Evolutionary conservation across 35 echinoderm and acorn worm genomes (phyloP).

Genomic region (Lytechinus variegatus): DNA sequence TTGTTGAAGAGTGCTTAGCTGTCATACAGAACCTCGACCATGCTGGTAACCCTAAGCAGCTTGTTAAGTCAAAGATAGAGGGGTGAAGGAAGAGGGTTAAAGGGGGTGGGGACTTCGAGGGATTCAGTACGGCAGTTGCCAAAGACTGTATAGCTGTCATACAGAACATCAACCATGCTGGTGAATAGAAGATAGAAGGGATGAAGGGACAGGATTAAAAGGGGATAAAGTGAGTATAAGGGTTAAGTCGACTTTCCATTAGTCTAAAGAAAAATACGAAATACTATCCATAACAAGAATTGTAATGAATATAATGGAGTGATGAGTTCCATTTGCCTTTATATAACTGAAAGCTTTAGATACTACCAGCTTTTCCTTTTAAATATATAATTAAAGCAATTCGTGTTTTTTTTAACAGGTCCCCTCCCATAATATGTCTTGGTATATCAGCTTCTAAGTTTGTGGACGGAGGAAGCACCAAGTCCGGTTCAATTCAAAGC

Average conservation of each 20-base stretch:
- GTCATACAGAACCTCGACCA: slow-evolving; percentile 84
- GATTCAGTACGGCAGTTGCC: slow-evolving; percentile 56
- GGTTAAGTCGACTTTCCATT: too few species aligned
- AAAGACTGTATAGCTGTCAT: slow-evolving; percentile 70
- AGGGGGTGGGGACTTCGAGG: slow-evolving; percentile 38
- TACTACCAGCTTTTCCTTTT: neutral
- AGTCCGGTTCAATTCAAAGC: slow-evolving; percentile 62
- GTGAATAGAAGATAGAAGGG: slow-evolving; percentile 37
- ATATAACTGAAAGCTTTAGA: neutral
- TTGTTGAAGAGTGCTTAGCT: too few species aligned
- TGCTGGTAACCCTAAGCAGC: slow-evolving; percentile 49
- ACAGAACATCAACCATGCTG: slow-evolving; percentile 85
- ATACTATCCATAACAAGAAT: too few species aligned
- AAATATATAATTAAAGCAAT: neutral
- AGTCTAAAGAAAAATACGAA: too few species aligned
- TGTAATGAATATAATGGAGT: neutral
- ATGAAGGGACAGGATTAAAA: neutral
- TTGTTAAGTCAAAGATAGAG: slow-evolving; percentile 62
- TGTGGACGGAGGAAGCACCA: slow-evolving; percentile 39
- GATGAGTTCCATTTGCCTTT: neutral
- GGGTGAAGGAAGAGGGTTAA: too few species aligned
- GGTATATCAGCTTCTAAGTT: slow-evolving; percentile 88
- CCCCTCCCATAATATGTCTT: slow-evolving; percentile 67
- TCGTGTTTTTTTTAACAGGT: slow-evolving; percentile 43
- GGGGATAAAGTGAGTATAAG: too few species aligned